Evolutionary conservation across 2,797 vertebrate species (phyloP).

Genomic region (Coreius guichenoti): DNA sequence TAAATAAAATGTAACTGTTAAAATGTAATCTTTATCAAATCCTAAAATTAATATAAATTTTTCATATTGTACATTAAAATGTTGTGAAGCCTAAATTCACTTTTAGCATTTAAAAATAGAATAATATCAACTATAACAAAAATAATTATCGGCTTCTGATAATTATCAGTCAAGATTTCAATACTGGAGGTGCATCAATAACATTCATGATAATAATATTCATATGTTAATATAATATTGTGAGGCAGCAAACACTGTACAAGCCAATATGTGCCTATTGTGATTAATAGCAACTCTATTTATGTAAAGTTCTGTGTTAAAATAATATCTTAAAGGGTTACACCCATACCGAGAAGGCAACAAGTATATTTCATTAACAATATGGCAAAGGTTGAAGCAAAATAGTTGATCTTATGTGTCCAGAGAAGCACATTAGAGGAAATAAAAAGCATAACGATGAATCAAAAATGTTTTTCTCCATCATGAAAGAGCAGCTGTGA

Average conservation of each 20-base stretch:
- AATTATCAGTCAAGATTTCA: neutral
- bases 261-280: neutral
- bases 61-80: neutral
- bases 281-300: conserved; percentile 2
- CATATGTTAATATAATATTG: neutral
- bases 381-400: conserved; percentile 34
- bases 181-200: neutral
- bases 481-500: conserved; percentile 42
- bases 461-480: conserved; percentile 41
- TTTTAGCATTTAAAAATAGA: neutral
- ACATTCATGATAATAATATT: neutral
- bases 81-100: neutral
- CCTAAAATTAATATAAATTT: neutral
- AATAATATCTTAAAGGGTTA: conserved; percentile 21
- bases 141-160: neutral
- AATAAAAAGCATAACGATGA: conserved; percentile 50
- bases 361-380: neutral
- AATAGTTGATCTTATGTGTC: neutral
- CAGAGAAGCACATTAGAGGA: conserved; percentile 28
- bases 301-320: conserved; percentile 7
- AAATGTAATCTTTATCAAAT: neutral
- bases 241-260: neutral
- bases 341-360: conserved; percentile 2
- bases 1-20: neutral
- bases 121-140: neutral